These are phyloP conservation scores for Pogonomyrmex barbatus DNA, from an alignment of 1,140 invertebrate species.

Conservation along the genomic window DNA sequence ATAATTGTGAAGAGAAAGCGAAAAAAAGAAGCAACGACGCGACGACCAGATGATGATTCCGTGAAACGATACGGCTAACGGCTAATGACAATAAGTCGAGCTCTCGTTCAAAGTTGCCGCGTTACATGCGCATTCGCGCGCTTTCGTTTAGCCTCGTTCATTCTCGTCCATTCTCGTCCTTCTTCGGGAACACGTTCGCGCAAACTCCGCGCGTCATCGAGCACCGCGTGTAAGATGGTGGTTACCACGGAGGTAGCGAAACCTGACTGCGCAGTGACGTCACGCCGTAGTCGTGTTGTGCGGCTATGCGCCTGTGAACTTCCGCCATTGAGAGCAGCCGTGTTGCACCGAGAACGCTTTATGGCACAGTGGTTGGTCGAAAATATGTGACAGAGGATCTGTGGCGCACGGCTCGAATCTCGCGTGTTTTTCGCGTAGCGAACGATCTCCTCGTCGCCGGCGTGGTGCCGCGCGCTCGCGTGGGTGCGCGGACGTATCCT, in stretches of 20 bases:
- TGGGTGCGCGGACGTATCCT: conserved; percentile 60
- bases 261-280: conserved; percentile 78
- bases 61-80: too few species aligned
- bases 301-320: conserved; percentile 81
- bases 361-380: conserved; percentile 34
- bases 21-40: too few species aligned
- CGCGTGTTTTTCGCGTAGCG: conserved; percentile 39
- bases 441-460: conserved; percentile 67
- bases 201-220: conserved; percentile 29
- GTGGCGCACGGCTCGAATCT: conserved; percentile 24
- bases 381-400: conserved; percentile 71
- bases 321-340: conserved; percentile 78
- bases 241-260: conserved; percentile 68
- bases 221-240: conserved; percentile 75
- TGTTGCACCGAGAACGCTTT: conserved; percentile 48
- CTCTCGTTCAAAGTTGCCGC: conserved; percentile 46
- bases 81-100: too few species aligned
- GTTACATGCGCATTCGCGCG: neutral
- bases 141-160: conserved; percentile 36
- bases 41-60: too few species aligned
- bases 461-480: conserved; percentile 48
- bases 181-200: neutral
- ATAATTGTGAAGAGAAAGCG: too few species aligned
- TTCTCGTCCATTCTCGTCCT: conserved; percentile 20
- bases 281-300: conserved; percentile 75